phyloP scores from a whole-genome alignment of 1,140 invertebrate genomes.

The Neomicropteryx cornuta region DNA sequence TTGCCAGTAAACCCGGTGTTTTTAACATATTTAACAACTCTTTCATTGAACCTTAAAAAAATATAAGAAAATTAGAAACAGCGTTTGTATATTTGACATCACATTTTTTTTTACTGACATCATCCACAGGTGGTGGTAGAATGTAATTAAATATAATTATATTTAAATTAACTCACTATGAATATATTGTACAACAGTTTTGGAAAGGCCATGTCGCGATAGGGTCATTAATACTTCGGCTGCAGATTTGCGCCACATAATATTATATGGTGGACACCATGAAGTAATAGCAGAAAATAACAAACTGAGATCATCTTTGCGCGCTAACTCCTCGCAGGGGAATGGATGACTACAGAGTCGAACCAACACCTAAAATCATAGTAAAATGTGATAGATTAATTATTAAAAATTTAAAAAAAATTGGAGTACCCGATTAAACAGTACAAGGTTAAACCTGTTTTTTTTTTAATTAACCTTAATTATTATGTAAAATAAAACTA shows the following conservation, averaged over 20 bases:
- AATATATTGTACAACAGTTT: constrained; percentile 90
- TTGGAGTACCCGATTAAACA: too few relatives aligned
- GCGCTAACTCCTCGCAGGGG: constrained; percentile 90
- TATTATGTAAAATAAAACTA: too few relatives aligned
- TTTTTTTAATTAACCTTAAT: too few relatives aligned
- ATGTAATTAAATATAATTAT: too few relatives aligned
- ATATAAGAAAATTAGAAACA: too few relatives aligned
- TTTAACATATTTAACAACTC: too few relatives aligned
- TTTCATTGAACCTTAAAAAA: too few relatives aligned
- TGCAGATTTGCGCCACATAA: constrained; percentile 93
- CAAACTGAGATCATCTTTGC: constrained; percentile 92
- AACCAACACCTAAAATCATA: constrained; percentile 66
- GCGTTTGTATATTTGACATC: not conserved
- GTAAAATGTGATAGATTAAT: not conserved
- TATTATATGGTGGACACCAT: constrained; percentile 84
- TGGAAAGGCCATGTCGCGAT: constrained; percentile 85
- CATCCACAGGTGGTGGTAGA: too few relatives aligned
- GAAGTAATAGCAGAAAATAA: constrained; percentile 95
- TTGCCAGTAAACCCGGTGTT: too few relatives aligned
- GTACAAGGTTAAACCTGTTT: too few relatives aligned
- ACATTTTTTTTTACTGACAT: not conserved
- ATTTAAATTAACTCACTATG: constrained; percentile 94
- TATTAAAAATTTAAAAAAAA: not conserved
- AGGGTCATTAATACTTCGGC: constrained; percentile 94
- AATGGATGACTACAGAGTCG: constrained; percentile 83